Base-by-base conservation (phyloP, 1,140 invertebrate genomes). In the Psix sp. region DNA sequence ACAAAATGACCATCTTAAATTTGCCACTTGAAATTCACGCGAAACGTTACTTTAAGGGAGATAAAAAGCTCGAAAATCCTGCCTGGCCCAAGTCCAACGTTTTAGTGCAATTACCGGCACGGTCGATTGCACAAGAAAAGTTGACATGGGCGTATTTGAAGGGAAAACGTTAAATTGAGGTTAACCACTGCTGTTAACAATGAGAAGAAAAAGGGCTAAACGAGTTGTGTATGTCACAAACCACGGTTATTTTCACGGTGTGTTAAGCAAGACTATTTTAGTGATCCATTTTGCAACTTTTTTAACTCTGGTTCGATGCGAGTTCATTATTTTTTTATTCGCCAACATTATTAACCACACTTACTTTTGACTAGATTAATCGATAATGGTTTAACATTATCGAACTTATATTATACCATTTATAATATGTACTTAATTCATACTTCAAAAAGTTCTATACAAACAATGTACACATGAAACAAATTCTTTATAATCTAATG, bases 101-200 rank as follows among this genome's bases (percentile, higher is more conserved):
- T 68, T 68, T 74, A 62, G 39, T 74, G 35, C 72, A 74, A 74
- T 74, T 74, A 65, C 72, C 45, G 59, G 57, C 39, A 68, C 46
- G 71, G 48, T 63, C 63, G 71, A 67, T 67, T 74, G 72, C 65
- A 46, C 71, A 57, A 62, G 65, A 65, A 74, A 74, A 74, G 60
- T 70, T 75, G 73, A 70, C 73, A 75, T 75, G 66, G 54, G 31
- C 73, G 65, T 63, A 68, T 57, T 71, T 60, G 40, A 60, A 56
- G 46, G 59, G 54, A 66, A 40, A 70, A 70, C 65, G 59, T 74
- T 74, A 74, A 74, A 74, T 74, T 74, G 57, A 42, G 63, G 72
- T 74, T 68, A 74, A 74, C 72, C 72, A 70, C 72, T 36, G 59
- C 60, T 74, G 63, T 74, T 68, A 70, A 70, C 63, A 68, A 52